Percentiles rank a stretch among this genome's conserved stretches.
Conservation (phyloP, 1,140 invertebrate genomes). For the Dendrolimus punctatus region DNA sequence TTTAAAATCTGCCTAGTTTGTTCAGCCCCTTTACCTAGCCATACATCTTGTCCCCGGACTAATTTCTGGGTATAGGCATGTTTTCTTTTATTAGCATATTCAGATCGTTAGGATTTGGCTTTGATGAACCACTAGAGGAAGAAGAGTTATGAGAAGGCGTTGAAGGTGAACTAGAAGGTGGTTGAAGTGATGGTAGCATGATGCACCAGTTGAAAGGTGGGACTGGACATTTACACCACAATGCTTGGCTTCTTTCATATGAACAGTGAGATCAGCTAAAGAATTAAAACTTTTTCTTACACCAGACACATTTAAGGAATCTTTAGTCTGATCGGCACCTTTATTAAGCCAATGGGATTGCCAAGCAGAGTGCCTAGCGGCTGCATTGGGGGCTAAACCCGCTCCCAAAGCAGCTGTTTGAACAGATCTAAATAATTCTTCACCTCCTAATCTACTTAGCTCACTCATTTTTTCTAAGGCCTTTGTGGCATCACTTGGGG, state of each 20-base stretch:
- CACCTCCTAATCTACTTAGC: conserved; percentile 85
- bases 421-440: conserved; percentile 80
- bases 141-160: conserved; percentile 73
- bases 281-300: conserved; percentile 94
- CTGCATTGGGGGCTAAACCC: conserved; percentile 61
- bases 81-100: conserved; percentile 93
- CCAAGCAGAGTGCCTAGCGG: conserved; percentile 88
- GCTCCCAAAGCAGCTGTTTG: conserved; percentile 66
- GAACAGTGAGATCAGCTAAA: conserved; percentile 90
- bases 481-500: conserved; percentile 85
- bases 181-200: conserved; percentile 75
- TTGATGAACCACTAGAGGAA: conserved; percentile 73
- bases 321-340: conserved; percentile 92
- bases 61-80: conserved; percentile 94
- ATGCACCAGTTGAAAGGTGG: conserved; percentile 74
- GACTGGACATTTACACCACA: conserved; percentile 87
- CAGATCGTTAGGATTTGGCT: conserved; percentile 81
- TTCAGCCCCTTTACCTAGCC: conserved; percentile 97
- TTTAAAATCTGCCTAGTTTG: conserved; percentile 97
- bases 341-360: conserved; percentile 96
- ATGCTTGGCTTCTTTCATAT: conserved; percentile 97
- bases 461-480: conserved; percentile 94
- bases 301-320: conserved; percentile 96
- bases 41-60: conserved; percentile 97
- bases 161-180: conserved; percentile 73